Conservation (phyloP, 53 echinoderm and acorn worm genomes). For the Luidia sarsii region DNA sequence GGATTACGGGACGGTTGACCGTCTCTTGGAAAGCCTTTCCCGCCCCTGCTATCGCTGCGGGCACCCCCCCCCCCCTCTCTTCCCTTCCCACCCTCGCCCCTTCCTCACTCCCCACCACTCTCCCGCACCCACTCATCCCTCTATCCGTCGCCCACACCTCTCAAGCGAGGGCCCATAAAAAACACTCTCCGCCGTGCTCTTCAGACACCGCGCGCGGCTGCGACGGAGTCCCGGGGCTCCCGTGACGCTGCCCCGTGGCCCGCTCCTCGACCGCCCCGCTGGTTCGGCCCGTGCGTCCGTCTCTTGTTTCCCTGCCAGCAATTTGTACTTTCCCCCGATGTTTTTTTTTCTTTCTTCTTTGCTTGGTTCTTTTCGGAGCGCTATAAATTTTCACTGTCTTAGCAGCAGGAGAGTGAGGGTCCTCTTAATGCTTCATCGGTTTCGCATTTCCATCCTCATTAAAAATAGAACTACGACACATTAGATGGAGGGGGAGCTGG, state of each 20-base stretch:
- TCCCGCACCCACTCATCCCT: not conserved
- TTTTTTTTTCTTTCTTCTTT: too few relatives aligned
- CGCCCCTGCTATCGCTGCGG: conserved; percentile 34
- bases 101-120: not conserved
- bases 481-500: too few relatives aligned
- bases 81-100: not conserved
- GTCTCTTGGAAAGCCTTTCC: not conserved
- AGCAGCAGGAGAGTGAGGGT: not conserved
- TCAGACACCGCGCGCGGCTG: too few relatives aligned
- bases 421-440: conserved; percentile 6
- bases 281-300: not conserved
- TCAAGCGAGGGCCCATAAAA: too few relatives aligned
- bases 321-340: not conserved
- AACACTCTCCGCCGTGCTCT: too few relatives aligned
- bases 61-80: conserved; percentile 4
- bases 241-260: too few relatives aligned
- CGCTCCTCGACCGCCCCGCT: conserved; percentile 9
- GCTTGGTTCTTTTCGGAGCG: too few relatives aligned
- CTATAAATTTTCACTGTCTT: conserved; percentile 52
- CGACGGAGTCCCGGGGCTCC: too few relatives aligned
- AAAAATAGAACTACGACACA: not conserved
- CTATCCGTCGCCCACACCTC: too few relatives aligned
- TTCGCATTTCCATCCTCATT: conserved; percentile 12
- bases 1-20: not conserved
- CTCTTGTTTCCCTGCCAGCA: not conserved